Conservation (phyloP, 2,797 vertebrate genomes). For the Strix occidentalis region DNA sequence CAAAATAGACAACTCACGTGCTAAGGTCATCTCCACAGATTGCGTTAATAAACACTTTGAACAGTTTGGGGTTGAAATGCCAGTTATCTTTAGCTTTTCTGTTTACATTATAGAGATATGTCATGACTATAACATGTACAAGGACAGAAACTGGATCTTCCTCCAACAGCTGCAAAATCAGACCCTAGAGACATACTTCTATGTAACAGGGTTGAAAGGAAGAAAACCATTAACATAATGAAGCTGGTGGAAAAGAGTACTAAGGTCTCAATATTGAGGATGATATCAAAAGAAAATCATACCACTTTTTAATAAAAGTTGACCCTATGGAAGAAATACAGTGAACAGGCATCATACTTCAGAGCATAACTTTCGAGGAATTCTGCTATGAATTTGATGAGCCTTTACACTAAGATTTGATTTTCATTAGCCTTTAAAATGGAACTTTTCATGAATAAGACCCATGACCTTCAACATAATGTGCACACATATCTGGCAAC, state of each 20-base stretch:
- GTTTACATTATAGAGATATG: neutral
- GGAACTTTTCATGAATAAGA: neutral
- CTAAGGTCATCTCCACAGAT: neutral
- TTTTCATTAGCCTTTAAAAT: conserved; percentile 25
- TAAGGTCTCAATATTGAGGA: neutral
- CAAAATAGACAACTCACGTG: neutral
- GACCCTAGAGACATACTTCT: conserved; percentile 9
- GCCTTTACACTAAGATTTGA: conserved; percentile 12
- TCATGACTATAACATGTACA: neutral
- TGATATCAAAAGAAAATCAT: neutral
- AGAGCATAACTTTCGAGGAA: conserved; percentile 19
- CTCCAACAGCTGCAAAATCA: conserved; percentile 39
- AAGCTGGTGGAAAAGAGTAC: conserved; percentile 1
- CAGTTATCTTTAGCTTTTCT: conserved; percentile 6
- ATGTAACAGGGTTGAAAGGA: conserved; percentile 17
- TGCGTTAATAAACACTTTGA: neutral
- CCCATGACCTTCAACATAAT: neutral
- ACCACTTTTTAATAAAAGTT: neutral
- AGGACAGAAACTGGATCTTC: conserved; percentile 13
- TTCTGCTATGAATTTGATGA: neutral
- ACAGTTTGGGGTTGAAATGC: neutral
- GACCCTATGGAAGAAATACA: conserved; percentile 35
- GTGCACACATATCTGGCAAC: neutral
- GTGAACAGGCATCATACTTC: neutral
- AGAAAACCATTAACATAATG: conserved; percentile 48